Percentiles rank a stretch among this genome's conserved stretches.
These are phyloP conservation scores for Pseudanteris insignis DNA, from an alignment of 2,888 invertebrate species.

Conservation along the genomic window DNA sequence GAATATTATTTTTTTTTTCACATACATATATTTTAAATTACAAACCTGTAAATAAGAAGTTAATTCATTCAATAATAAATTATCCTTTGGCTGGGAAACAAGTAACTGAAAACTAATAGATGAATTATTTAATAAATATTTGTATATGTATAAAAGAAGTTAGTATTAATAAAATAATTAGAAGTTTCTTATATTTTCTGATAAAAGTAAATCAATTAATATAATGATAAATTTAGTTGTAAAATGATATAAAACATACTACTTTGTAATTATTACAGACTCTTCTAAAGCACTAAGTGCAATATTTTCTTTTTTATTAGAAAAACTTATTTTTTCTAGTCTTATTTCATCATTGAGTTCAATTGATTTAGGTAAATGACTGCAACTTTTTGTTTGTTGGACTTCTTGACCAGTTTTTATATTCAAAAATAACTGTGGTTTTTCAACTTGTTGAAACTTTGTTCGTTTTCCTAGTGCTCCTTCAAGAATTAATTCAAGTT, in stretches of 20 bases:
- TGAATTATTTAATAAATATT: conserved; percentile 2
- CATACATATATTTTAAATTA: no score
- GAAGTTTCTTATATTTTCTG: no score
- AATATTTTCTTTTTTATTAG: conserved; percentile 69
- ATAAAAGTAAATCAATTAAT: background rate
- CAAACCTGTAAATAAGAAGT: conserved; percentile 75
- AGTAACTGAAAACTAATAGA: conserved; percentile 74
- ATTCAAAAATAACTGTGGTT: conserved; percentile 84
- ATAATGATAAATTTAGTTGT: background rate
- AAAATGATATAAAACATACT: conserved; percentile 70
- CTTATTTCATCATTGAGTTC: conserved; percentile 87
- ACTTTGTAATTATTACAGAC: conserved; percentile 79
- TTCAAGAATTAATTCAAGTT: conserved; percentile 75
- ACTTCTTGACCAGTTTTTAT: conserved; percentile 68
- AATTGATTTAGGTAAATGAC: conserved; percentile 73
- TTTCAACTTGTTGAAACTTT: conserved; percentile 81
- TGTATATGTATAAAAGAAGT: no score
- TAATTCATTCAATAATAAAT: conserved; percentile 82
- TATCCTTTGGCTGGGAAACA: conserved; percentile 81
- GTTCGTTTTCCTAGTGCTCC: conserved; percentile 91
- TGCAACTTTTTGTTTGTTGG: conserved; percentile 65
- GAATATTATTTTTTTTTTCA: no score
- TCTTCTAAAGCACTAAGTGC: conserved; percentile 78
- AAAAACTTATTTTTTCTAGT: conserved; percentile 80
- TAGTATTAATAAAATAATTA: no score